Conservation (phyloP, 2,113 vertebrate species). For the Noctilio leporinus region DNA sequence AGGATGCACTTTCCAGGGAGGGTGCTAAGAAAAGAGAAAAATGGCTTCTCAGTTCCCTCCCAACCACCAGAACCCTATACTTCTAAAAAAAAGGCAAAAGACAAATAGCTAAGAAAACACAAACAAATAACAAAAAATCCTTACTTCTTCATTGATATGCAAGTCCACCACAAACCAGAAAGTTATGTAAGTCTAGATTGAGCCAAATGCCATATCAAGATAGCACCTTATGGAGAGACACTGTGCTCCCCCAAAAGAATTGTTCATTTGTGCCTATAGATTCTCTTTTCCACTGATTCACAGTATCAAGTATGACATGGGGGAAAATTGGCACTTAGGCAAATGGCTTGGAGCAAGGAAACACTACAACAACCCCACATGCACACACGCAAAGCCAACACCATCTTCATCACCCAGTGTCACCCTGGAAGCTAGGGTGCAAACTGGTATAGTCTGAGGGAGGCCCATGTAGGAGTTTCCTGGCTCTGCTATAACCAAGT, state of each 20-base stretch:
- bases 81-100: background rate
- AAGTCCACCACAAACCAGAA: background rate
- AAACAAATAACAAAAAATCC: background rate
- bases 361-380: background rate
- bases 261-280: background rate
- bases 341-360: background rate
- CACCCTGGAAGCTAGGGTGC: background rate
- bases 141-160: background rate
- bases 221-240: background rate
- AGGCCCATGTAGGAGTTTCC: background rate
- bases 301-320: background rate
- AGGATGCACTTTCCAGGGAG: constrained; percentile 3
- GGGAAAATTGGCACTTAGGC: background rate
- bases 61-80: background rate
- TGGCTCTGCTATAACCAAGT: background rate
- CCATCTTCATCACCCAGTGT: background rate
- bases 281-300: background rate
- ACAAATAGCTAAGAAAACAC: background rate
- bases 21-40: background rate
- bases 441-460: background rate
- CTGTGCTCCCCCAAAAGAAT: background rate
- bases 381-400: background rate
- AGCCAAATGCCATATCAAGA: background rate
- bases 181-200: background rate
- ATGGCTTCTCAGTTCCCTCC: background rate